Evolutionary conservation across 1,140 invertebrate genomes (phyloP), one percentile per base, ranked within the genome.

Genomic region (Leptinotarsa defecta): DNA sequence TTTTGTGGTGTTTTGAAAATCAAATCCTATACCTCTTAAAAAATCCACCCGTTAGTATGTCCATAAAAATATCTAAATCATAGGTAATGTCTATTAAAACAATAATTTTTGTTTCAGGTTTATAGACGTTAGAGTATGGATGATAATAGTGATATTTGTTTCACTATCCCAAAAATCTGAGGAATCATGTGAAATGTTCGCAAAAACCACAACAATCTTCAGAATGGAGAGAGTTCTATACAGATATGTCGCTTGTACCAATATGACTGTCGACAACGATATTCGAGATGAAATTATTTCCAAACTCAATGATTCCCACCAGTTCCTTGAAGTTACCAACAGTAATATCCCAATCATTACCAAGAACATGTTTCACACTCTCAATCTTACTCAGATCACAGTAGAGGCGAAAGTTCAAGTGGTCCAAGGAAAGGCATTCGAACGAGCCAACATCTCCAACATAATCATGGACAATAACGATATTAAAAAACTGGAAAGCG

Each of bases 301-400:
- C 64, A 71, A 24, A 71, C 15, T 70, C 22, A 71, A 68, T 43
- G n/a, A 1, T n/a, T 22, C 22, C 20, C 19, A 48, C 43, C 20
- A 76, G 48, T 73, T 43, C 19, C 48, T 73, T 13, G 19, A 73
- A 68, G 68, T 76, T 20, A 73, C 5, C 65, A 43, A 76, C 15
- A 76, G 70, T n/a, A 67, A 34, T n/a, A 57, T 52, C 20, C 75
- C 75, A 20, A 62, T 48, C 68, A 68, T 76, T 20, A 61, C 61
- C 3, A 15, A 57, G 22, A 65, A 73, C 15, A 73, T 68, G 64
- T 76, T 76, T 68, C 19, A 13, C 4, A 15, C 20, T 61, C 17
- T 76, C 1, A 67, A 52, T 62, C 65, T 73, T 20, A 67, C 64
- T 20, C 48, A 73, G 15, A 61, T 76, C 24, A 68, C 27, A 43